phyloP scores from a whole-genome alignment of 2,888 invertebrate genomes.

The Trachelus stipa region DNA sequence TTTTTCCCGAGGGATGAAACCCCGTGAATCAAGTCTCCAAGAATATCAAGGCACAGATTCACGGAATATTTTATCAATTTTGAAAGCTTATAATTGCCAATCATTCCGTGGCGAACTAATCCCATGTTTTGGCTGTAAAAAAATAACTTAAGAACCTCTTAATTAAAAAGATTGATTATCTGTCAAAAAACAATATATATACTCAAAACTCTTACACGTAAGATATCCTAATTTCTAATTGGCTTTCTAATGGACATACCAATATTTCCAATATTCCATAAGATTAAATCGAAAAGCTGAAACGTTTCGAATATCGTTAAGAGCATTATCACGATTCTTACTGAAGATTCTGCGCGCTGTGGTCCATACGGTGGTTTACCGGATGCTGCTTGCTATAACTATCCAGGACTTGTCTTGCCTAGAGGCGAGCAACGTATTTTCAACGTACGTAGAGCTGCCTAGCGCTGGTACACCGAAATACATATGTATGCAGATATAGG shows the following conservation, averaged over 20 bases:
- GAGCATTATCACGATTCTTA: background rate
- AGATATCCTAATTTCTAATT: background rate
- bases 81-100: background rate
- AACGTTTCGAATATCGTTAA: background rate
- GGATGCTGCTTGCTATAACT: background rate
- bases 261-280: background rate
- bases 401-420: background rate
- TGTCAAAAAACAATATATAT: background rate
- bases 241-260: background rate
- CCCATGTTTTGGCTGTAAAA: background rate
- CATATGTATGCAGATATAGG: background rate
- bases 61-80: slow-evolving; percentile 16
- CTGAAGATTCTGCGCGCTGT: background rate
- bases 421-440: background rate
- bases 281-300: background rate
- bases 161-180: background rate
- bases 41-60: slow-evolving; percentile 16
- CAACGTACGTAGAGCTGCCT: background rate
- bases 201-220: background rate
- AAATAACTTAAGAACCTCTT: background rate
- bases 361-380: background rate
- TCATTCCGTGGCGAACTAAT: background rate
- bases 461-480: background rate
- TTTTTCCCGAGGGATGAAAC: background rate
- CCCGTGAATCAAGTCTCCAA: background rate